These are phyloP conservation scores for Paratilapia polleni DNA, from an alignment of 2,113 vertebrate genomes.

Conservation along the genomic window DNA sequence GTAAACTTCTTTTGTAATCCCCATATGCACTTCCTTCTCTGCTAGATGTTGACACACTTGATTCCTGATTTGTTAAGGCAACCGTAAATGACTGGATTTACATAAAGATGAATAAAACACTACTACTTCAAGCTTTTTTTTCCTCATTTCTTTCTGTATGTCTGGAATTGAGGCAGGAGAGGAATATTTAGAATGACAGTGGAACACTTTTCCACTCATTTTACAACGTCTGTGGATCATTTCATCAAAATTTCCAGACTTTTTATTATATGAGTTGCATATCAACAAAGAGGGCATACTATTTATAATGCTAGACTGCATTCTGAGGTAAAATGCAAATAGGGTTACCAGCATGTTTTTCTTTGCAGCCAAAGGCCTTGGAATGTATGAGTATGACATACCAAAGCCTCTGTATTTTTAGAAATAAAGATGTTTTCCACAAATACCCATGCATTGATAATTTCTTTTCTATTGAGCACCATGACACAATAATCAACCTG, in stretches of 20 bases:
- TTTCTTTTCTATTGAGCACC: slow-evolving; percentile 27
- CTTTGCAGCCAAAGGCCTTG: slow-evolving; percentile 28
- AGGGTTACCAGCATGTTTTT: slow-evolving; percentile 32
- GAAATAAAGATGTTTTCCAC: slow-evolving; percentile 55
- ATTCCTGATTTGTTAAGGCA: slow-evolving; percentile 78
- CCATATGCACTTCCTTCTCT: slow-evolving; percentile 65
- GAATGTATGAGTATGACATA: neutral
- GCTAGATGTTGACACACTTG: slow-evolving; percentile 73
- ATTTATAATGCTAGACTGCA: slow-evolving; percentile 4
- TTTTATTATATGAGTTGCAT: slow-evolving; percentile 23
- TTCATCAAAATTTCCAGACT: slow-evolving; percentile 14
- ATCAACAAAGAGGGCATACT: neutral
- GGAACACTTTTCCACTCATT: slow-evolving; percentile 35
- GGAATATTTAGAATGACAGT: slow-evolving; percentile 31
- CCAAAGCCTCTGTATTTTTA: slow-evolving; percentile 37
- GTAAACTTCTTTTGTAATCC: slow-evolving; percentile 72
- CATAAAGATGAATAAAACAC: slow-evolving; percentile 82
- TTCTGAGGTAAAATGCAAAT: slow-evolving; percentile 41
- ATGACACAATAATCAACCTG: slow-evolving; percentile 11
- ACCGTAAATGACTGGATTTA: slow-evolving; percentile 77
- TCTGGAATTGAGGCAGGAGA: slow-evolving; percentile 25
- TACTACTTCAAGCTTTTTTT: slow-evolving; percentile 60
- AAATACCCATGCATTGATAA: slow-evolving; percentile 9
- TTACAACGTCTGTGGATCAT: slow-evolving; percentile 27
- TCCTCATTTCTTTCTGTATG: slow-evolving; percentile 29